Evolutionary conservation across 2,113 vertebrate genomes (phyloP), one percentile per base, ranked within the genome.

Genomic region (Catharus fuscescens): DNA sequence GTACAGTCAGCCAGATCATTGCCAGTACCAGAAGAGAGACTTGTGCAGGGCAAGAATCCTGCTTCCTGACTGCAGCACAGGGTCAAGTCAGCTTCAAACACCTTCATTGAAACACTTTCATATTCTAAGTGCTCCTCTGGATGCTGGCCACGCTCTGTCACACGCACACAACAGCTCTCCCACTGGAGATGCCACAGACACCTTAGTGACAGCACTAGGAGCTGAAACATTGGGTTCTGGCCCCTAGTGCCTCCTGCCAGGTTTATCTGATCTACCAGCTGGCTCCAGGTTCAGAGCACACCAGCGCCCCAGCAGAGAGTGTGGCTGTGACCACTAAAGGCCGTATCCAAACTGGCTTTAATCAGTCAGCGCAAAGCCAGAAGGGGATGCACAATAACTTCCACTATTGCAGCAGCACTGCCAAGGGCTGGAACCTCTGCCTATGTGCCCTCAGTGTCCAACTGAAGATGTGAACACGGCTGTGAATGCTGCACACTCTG

Each of bases 401-500:
- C 4, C 9, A 61, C 19, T 6, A 6, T 13, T 1, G 4, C 29
- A 71, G 71, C 44, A 71, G 56, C 31, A 40, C 24, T 78, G 32
- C 13, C 0, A 3, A 9, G 20, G 1, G 67, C 53, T 65, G 44
- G 50, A 87, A 59, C 12, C 78, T 81, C 56, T 70, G 48, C 53
- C 34, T 32, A 3, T 0, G 0, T 3, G 18, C 24, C 11, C 64
- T 32, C 40, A 25, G 40, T 14, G 53, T 19, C 8, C 12, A 40
- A 18, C 5, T 17, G 50, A 61, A 67, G 61, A 28, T 18, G 48
- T 52, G 44, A 88, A 26, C 50, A 5, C 0, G 8, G 47, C 38
- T 3, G 2, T 12, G 36, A 72, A 31, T 34, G 52, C 47, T 28
- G n/a, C 44, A 14, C 5, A 5, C 31, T 45, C 86, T 48, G 69